A percentile compares a stretch with the other conserved stretches of the same genome.
These are phyloP conservation scores for Crocallis elinguaria DNA, from an alignment of 2,888 invertebrate species.

Conservation along the genomic window DNA sequence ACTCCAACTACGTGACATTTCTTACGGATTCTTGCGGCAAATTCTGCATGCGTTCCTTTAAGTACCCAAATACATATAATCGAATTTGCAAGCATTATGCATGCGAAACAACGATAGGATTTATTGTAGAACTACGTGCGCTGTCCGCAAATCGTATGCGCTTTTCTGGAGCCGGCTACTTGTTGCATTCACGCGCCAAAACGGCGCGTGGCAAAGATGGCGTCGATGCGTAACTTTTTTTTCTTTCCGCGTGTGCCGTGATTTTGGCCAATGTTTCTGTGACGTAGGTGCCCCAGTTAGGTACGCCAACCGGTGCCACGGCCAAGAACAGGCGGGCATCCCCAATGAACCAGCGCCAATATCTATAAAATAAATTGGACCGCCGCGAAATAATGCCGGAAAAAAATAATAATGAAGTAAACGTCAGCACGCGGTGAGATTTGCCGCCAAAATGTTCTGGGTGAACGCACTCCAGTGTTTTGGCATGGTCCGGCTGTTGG, in stretches of 20 bases:
- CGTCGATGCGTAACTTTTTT: constrained; percentile 60
- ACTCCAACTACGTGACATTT: constrained; percentile 36
- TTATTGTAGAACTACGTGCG: constrained; percentile 81
- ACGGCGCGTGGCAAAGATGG: constrained; percentile 74
- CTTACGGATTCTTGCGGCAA: constrained; percentile 50
- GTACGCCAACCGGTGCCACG: constrained; percentile 81
- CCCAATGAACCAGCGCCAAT: constrained; percentile 83
- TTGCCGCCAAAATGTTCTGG: constrained; percentile 80
- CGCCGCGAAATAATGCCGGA: constrained; percentile 65
- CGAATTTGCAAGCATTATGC: constrained; percentile 64
- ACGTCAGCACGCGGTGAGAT: constrained; percentile 60
- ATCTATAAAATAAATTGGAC: constrained; percentile 84
- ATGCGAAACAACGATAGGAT: constrained; percentile 76
- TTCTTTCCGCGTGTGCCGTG: constrained; percentile 79
- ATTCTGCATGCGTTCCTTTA: constrained; percentile 68
- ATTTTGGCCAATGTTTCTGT: constrained; percentile 81
- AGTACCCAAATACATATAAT: constrained; percentile 79
- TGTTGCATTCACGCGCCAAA: constrained; percentile 57
- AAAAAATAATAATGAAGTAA: constrained; percentile 82
- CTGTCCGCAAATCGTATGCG: constrained; percentile 62
- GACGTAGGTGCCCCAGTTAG: constrained; percentile 82
- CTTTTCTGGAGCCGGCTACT: constrained; percentile 37
- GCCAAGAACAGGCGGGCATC: constrained; percentile 83
- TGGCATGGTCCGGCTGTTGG: constrained; percentile 72
- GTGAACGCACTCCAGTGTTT: constrained; percentile 82